Percentiles rank a stretch among this genome's conserved stretches.
Conservation (phyloP, 2,113 vertebrate genomes). For the Terrapene triunguis region DNA sequence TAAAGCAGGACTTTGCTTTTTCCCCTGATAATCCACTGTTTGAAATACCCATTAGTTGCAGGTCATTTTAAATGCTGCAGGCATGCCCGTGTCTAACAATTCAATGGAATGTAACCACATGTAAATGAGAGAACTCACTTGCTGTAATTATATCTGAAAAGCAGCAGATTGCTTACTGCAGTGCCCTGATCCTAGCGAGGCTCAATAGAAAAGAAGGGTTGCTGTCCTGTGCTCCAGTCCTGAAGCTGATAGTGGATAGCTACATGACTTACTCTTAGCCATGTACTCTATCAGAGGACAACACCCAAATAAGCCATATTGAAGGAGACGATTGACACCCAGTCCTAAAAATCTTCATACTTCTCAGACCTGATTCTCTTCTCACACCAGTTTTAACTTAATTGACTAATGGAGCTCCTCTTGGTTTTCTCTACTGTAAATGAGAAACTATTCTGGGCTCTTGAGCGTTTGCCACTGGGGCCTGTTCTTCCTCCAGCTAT, state of each 20-base stretch:
- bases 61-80: background rate
- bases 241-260: background rate
- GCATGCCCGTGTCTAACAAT: background rate
- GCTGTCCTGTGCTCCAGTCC: background rate
- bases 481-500: background rate
- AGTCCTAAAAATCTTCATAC: background rate
- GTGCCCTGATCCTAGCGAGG: background rate
- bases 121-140: background rate
- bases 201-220: background rate
- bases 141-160: background rate
- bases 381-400: background rate
- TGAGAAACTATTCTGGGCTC: background rate
- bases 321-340: background rate
- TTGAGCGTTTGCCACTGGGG: background rate
- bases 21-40: background rate
- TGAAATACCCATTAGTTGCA: background rate
- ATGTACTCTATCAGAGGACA: background rate
- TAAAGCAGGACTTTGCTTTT: background rate
- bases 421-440: background rate
- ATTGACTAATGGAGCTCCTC: background rate
- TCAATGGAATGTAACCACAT: background rate
- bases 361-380: background rate
- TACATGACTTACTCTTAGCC: background rate
- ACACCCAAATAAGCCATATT: background rate
- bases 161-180: background rate